Percentiles rank a stretch among this genome's conserved stretches.
Conservation (phyloP, 1,140 invertebrate species). For the Micrasema minimum region DNA sequence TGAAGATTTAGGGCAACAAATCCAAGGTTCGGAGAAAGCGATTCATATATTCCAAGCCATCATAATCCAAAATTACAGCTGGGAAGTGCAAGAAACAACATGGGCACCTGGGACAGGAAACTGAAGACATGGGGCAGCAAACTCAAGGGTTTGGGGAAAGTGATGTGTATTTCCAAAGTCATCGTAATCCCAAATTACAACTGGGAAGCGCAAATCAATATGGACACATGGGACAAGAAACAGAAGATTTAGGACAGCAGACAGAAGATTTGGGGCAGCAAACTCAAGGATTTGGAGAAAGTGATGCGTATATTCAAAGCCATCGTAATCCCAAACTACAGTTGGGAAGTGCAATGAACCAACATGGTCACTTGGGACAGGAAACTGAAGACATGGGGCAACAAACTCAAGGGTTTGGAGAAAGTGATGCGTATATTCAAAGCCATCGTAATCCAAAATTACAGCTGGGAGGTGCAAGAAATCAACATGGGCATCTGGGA, state of each 20-base stretch:
- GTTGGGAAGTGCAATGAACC: slow-evolving; percentile 22
- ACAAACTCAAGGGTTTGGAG: slow-evolving; percentile 40
- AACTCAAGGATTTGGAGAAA: slow-evolving; percentile 37
- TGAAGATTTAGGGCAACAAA: slow-evolving; percentile 54
- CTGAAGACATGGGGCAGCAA: slow-evolving; percentile 48
- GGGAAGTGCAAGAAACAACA: slow-evolving; percentile 9
- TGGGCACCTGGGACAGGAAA: slow-evolving; percentile 2
- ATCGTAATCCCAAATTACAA: background rate
- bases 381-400: slow-evolving; percentile 41
- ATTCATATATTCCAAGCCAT: background rate
- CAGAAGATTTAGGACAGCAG: slow-evolving; percentile 26
- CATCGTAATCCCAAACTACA: slow-evolving; percentile 27
- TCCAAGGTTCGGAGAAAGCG: slow-evolving; percentile 40
- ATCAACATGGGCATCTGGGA: slow-evolving; percentile 1
- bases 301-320: slow-evolving; percentile 8
- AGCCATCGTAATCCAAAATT: slow-evolving; percentile 21
- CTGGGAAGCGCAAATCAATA: slow-evolving; percentile 11
- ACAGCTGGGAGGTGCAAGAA: slow-evolving; percentile 25
- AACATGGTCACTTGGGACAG: slow-evolving; percentile 23
- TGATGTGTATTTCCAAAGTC: background rate
- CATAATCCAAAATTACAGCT: slow-evolving; percentile 4
- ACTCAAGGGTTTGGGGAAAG: slow-evolving; percentile 33
- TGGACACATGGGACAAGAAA: background rate
- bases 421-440: slow-evolving; percentile 2
- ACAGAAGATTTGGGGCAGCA: slow-evolving; percentile 40